Percentiles rank a stretch among this genome's conserved stretches.
Evolutionary conservation across 30 jellyfish, hydroid and myxozoan genomes (phyloP).

Genomic region (Euphysa ruthae): DNA sequence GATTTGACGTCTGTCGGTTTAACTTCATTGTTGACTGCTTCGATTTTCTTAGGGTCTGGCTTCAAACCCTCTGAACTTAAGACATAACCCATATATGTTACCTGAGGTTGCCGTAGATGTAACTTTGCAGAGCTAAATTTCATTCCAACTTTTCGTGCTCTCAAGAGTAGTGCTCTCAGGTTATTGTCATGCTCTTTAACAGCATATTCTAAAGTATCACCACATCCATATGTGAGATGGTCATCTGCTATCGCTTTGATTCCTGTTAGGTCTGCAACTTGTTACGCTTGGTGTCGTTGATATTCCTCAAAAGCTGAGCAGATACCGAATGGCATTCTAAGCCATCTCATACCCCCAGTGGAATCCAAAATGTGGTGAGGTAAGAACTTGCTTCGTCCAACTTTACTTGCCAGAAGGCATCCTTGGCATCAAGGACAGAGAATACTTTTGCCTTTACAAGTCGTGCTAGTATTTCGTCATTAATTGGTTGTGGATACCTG

Average conservation of each 20-base stretch:
- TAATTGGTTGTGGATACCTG: too few relatives aligned
- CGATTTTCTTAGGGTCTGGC: conserved; percentile 39
- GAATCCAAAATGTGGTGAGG: conserved; percentile 23
- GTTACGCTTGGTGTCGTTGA: conserved; percentile 18
- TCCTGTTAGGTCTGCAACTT: neutral
- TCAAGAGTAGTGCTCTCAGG: conserved; percentile 1
- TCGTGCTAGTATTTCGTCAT: too few relatives aligned
- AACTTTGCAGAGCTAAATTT: conserved; percentile 27
- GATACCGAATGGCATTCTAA: conserved; percentile 24
- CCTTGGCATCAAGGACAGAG: too few relatives aligned
- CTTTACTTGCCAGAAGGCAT: conserved; percentile 15
- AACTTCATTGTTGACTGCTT: conserved; percentile 10
- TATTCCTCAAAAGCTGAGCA: conserved; percentile 20
- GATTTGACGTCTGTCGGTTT: conserved; percentile 26
- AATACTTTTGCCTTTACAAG: too few relatives aligned
- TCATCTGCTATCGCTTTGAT: conserved; percentile 13
- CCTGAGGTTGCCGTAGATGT: conserved; percentile 4
- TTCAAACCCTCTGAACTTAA: conserved; percentile 18
- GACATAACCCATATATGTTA: conserved; percentile 33
- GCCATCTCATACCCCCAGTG: conserved; percentile 26
- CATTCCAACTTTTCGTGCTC: conserved; percentile 11
- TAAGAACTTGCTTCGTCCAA: neutral
- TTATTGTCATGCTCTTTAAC: conserved; percentile 10
- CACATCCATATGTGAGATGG: conserved; percentile 16
- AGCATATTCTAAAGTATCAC: conserved; percentile 20